Percentiles rank a stretch among this genome's conserved stretches.
Conservation (phyloP, 2,113 vertebrate species). For the Corythornis vintsioides region DNA sequence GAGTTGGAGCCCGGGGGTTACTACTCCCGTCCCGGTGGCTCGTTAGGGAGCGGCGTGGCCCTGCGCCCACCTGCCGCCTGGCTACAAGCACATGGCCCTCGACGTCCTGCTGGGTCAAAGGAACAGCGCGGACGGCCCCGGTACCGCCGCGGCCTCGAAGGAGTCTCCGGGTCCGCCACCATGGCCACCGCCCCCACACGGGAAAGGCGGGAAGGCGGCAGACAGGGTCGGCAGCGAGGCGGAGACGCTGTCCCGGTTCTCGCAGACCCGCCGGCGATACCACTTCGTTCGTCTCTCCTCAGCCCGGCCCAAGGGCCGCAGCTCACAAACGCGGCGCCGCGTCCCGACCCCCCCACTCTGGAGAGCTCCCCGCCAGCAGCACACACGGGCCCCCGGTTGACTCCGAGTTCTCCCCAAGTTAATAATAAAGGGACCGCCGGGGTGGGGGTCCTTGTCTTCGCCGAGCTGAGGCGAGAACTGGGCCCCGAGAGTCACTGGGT, state of each 20-base stretch:
- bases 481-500: fast-evolving
- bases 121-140: neutral
- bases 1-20: fast-evolving
- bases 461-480: neutral
- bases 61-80: neutral
- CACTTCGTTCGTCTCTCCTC: neutral
- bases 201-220: neutral
- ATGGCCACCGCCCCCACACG: neutral
- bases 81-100: too few species aligned
- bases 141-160: neutral
- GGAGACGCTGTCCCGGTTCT: too few species aligned
- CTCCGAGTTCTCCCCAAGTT: neutral
- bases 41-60: fast-evolving
- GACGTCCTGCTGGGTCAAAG: neutral
- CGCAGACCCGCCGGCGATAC: neutral
- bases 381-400: neutral
- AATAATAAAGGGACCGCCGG: neutral
- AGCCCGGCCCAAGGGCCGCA: neutral
- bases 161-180: neutral
- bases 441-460: neutral
- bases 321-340: neutral
- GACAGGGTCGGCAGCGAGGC: too few species aligned
- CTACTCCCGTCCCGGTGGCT: fast-evolving
- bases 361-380: neutral
- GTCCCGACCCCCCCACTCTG: too few species aligned